Evolutionary conservation across 2,888 invertebrate species (phyloP).

Genomic region (Erannis defoliaria): DNA sequence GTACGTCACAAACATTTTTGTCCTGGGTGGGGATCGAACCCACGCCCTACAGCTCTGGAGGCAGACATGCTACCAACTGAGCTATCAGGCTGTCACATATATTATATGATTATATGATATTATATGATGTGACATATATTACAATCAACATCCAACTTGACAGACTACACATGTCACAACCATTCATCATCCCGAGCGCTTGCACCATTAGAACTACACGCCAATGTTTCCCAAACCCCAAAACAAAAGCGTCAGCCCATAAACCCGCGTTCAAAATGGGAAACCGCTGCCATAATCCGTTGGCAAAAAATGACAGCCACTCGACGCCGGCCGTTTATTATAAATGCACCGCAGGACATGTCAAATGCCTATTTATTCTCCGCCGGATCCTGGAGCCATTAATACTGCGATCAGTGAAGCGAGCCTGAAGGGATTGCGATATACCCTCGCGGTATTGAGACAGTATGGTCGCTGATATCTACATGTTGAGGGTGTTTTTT

Average conservation of each 20-base stretch:
- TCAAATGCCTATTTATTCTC: conserved; percentile 79
- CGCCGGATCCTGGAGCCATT: conserved; percentile 70
- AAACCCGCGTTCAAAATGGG: conserved; percentile 10
- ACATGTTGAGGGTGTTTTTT: too few species aligned
- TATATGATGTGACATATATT: neutral
- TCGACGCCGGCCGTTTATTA: conserved; percentile 74
- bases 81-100: too few species aligned
- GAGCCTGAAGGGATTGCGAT: conserved; percentile 37
- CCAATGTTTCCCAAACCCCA: neutral
- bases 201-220: neutral
- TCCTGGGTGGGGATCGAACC: too few species aligned
- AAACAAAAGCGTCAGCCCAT: conserved; percentile 26
- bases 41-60: too few species aligned
- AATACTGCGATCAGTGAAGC: conserved; percentile 78
- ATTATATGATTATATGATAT: too few species aligned
- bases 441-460: neutral
- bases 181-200: conserved; percentile 1
- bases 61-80: too few species aligned
- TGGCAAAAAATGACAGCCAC: conserved; percentile 67
- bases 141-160: neutral
- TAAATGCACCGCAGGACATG: conserved; percentile 78
- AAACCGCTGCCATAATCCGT: conserved; percentile 17
- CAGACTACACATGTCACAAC: neutral
- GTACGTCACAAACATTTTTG: too few species aligned
- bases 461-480: conserved; percentile 14